Base-by-base conservation (phyloP, 2,888 invertebrate species). In the Scaptomyza reducta region DNA sequence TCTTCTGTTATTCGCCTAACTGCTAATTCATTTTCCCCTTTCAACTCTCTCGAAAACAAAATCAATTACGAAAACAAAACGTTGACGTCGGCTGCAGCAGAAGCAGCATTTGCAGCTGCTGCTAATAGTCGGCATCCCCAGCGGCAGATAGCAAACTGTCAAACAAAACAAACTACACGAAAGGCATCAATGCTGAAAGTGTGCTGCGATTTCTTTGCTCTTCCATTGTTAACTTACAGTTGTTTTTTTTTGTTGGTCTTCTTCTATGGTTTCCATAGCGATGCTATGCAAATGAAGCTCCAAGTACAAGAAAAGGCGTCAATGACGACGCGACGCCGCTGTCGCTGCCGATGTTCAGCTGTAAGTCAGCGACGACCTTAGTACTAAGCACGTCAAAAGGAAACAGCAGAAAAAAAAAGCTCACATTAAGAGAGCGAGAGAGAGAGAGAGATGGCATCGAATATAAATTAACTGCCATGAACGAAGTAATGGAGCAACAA, bases 391-490 rank as follows among this genome's bases (percentile, higher is more conserved):
- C 59, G 60, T 70, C 71, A 65, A 75, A 85, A 75, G 88, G 82
- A 85, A 72, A 65, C 68, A 70, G 47, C 49, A 63, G 63, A 22
- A 5, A 42, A 22, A 41, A 61, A 68, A 71, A 65, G 77, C 75
- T 63, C 41, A 54, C 61, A 53, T 45, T 44, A 46, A 40, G 38
- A 42, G 38, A 44, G 11, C 58, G 51, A 11, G 27, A 27, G 45
- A 11, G 41, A 66, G 33, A 54, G 64, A 53, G 62, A 72, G 74
- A 77, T 77, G 77, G 85, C 82, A 87, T 73, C 76, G 79, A 73
- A 85, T 85, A 82, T 82, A 82, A 82, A 85, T 82, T 87, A 82
- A 87, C 82, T 85, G 79, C 67, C 76, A 73, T 84, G 78, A 87
- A 68, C 72, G 58, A 78, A 75, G 87, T 87, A 82, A 84, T 81